Evolutionary conservation across 2,113 vertebrate species (phyloP), one percentile per base, ranked within the genome.

Genomic region (Leptocoma aspasia): DNA sequence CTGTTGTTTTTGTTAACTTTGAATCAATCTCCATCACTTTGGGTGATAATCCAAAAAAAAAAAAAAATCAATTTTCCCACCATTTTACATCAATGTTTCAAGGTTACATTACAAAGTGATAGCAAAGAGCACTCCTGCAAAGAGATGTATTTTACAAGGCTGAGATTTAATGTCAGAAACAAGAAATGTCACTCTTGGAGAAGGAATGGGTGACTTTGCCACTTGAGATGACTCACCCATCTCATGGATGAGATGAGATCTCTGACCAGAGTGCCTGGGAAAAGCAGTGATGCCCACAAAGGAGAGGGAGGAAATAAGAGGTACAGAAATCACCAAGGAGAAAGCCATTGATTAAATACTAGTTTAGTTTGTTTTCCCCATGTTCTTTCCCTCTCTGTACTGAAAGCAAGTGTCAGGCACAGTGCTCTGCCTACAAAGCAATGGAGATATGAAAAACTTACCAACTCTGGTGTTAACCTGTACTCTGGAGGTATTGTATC

Each of bases 401-500:
- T 5, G 2, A 68, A 42, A 52, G 4, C 10, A 45, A 35, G 27
- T 3, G 7, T 37, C 31, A 54, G 22, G 39, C 3, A 7, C 27
- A 68, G 17, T 35, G 49, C 11, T 47, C 42, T 33, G 10, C 15
- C 66, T 19, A 63, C 3, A 78, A 28, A 57, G 28, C 30, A 72
- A 45, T 2, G 16, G 11, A 86, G 5, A 35, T 23, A 42, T 11
- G 10, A 72, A 47, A 76, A 69, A 35, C 95, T 76, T 82, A 98
- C 98, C 94, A 83, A 33, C 59, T 89, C 88, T 12, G 97, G 97
- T 12, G 77, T 95, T 50, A 98, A 76, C 71, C 97, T 97, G 68
- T 97, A 98, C 4, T 97, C 97, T 30, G 95, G 77, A 20, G 98
- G 98, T 71, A 98, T 82, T 0, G 97, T 97, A 71, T 96, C 95